These are phyloP conservation scores for Tetrax tetrax DNA, from an alignment of 2,113 vertebrate genomes.

Conservation along the genomic window DNA sequence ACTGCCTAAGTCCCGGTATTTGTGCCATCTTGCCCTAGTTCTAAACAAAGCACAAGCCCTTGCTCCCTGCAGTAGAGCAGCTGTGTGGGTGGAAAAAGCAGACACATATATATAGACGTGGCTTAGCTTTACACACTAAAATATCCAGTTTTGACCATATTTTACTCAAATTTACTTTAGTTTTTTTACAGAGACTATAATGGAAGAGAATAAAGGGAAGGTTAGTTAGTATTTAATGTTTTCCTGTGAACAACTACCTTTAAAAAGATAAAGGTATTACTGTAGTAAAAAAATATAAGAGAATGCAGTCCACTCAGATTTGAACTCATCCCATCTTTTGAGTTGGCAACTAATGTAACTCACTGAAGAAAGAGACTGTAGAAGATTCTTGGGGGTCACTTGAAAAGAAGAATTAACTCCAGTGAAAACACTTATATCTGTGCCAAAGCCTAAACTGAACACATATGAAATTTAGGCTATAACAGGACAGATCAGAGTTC, in stretches of 20 bases:
- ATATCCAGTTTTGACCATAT: not conserved
- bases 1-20: not conserved
- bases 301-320: not conserved
- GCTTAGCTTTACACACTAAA: not conserved
- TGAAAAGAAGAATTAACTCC: not conserved
- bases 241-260: not conserved
- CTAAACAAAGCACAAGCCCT: not conserved
- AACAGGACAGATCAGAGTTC: not conserved
- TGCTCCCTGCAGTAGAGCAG: not conserved
- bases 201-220: not conserved
- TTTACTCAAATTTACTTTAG: not conserved
- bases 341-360: not conserved
- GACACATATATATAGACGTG: accelerated
- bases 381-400: not conserved
- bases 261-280: not conserved
- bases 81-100: not conserved
- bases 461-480: not conserved
- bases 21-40: not conserved
- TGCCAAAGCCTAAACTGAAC: not conserved
- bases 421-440: not conserved
- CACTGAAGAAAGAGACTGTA: not conserved
- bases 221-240: not conserved
- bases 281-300: not conserved
- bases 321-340: not conserved
- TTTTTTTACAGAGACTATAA: not conserved